Evolutionary conservation across 2,888 invertebrate genomes (phyloP).

Genomic region (Linyphia triangularis): DNA sequence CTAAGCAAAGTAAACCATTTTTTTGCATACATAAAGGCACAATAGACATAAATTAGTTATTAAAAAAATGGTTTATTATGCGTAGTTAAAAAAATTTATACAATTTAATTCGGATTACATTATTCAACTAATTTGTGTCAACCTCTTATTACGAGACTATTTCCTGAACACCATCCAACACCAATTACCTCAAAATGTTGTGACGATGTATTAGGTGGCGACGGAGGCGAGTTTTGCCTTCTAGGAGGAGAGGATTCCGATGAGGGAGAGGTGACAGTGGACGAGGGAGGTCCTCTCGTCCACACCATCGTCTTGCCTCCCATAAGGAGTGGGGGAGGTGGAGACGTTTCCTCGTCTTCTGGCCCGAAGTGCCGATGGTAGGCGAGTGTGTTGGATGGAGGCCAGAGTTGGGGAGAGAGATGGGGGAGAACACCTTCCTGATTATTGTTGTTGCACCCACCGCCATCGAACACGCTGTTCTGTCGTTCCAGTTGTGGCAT

Average conservation of each 20-base stretch:
- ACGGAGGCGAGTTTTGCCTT: constrained; percentile 31
- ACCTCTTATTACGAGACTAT: no score
- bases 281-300: constrained; percentile 61
- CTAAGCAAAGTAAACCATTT: no score
- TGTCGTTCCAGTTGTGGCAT: constrained; percentile 71
- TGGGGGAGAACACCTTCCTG: constrained; percentile 58
- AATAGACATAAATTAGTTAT: no score
- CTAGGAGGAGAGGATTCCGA: constrained; percentile 38
- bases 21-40: no score
- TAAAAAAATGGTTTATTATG: no score
- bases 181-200: constrained; percentile 57
- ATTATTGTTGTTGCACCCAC: constrained; percentile 13
- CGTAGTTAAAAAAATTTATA: no score
- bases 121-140: no score
- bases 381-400: constrained; percentile 68
- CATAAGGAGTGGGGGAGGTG: constrained; percentile 70
- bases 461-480: constrained; percentile 75
- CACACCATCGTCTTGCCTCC: constrained; percentile 75
- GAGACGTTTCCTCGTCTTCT: constrained; percentile 35
- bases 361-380: constrained; percentile 64
- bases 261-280: constrained; percentile 61
- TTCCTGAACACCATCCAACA: no score
- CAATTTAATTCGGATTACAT: no score
- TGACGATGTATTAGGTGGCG: constrained; percentile 52
- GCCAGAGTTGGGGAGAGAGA: constrained; percentile 74